Evolutionary conservation across 2,888 invertebrate species (phyloP).

Genomic region (Entomobrya proxima): DNA sequence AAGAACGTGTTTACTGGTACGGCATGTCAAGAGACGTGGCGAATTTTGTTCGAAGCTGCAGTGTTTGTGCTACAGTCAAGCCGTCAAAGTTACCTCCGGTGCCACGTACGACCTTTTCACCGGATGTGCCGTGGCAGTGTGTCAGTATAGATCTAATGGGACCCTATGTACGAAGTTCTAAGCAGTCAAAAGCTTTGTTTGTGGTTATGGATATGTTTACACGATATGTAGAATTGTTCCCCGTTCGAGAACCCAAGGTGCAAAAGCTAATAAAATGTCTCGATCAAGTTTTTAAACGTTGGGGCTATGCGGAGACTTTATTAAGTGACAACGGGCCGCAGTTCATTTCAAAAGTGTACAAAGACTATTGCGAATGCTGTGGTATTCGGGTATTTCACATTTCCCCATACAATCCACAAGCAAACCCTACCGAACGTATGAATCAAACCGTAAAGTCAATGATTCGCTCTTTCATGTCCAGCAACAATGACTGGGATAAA

Average conservation of each 20-base stretch:
- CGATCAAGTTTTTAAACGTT: constrained; percentile 14
- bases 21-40: constrained; percentile 52
- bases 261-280: constrained; percentile 34
- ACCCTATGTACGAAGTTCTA: constrained; percentile 41
- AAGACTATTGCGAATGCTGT: constrained; percentile 22
- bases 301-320: constrained; percentile 40
- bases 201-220: constrained; percentile 53
- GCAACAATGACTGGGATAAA: constrained; percentile 13
- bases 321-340: constrained; percentile 57
- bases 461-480: constrained; percentile 41
- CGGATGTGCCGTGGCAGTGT: constrained; percentile 35
- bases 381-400: constrained; percentile 51
- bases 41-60: constrained; percentile 52
- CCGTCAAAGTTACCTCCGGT: neutral
- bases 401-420: constrained; percentile 55
- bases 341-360: constrained; percentile 47
- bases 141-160: constrained; percentile 66
- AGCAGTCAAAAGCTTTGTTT: constrained; percentile 33
- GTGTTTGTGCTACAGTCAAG: constrained; percentile 53
- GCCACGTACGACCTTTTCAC: neutral
- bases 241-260: constrained; percentile 35
- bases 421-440: constrained; percentile 60
- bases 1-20: constrained; percentile 56
- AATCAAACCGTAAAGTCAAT: constrained; percentile 53
- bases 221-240: constrained; percentile 60